Percentiles rank a stretch among this genome's conserved stretches.
Conservation (phyloP, 2,888 invertebrate species). For the Lasius platythorax region DNA sequence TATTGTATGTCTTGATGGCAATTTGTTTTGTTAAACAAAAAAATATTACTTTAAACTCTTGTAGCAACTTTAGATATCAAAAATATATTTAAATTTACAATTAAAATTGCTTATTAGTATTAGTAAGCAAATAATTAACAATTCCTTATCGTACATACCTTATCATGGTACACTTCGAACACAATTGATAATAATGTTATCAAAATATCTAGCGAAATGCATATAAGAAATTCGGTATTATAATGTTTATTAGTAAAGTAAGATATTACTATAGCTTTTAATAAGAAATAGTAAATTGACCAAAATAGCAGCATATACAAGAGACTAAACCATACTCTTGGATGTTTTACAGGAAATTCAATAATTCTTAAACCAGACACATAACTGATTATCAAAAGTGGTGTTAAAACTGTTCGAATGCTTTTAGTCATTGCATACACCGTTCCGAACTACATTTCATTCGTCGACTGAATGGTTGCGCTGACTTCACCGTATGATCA, state of each 20-base stretch:
- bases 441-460: background rate
- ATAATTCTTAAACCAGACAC: slow-evolving; percentile 18
- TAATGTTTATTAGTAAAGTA: background rate
- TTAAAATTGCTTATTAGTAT: background rate
- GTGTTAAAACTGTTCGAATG: background rate
- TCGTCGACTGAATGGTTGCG: background rate
- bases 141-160: background rate
- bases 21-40: background rate
- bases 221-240: background rate
- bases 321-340: background rate
- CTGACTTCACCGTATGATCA: background rate
- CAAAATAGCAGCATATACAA: slow-evolving; percentile 16
- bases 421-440: background rate
- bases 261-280: background rate
- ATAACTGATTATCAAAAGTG: slow-evolving; percentile 2
- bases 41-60: too few relatives aligned
- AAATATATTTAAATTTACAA: background rate
- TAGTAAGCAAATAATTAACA: background rate
- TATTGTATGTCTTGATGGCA: background rate
- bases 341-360: background rate
- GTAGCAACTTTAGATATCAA: too few relatives aligned
- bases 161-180: background rate
- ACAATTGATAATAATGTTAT: background rate
- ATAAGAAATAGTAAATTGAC: background rate
- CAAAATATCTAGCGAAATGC: background rate